Percentiles rank a stretch among this genome's conserved stretches.
These are phyloP conservation scores for Diorhabda elongata DNA, from an alignment of 1,140 invertebrate genomes.

Conservation along the genomic window DNA sequence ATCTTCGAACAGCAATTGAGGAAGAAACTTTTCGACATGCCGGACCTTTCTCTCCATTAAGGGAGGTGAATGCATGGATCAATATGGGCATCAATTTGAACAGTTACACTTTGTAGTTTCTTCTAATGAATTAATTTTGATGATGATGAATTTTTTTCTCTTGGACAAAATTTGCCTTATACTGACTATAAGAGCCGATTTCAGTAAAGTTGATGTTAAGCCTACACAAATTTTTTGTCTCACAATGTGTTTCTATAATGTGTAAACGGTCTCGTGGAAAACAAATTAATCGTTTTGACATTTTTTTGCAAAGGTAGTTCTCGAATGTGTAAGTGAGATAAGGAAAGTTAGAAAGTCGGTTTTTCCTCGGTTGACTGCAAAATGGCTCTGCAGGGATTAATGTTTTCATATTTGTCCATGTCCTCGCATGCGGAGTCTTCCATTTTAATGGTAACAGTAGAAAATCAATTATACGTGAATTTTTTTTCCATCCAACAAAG, in stretches of 20 bases:
- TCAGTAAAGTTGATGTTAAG: no score
- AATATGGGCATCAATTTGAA: no score
- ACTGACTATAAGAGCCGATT: no score
- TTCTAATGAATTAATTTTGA: no score
- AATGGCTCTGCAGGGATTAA: background rate
- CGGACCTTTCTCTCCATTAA: no score
- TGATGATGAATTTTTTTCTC: no score
- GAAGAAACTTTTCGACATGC: no score
- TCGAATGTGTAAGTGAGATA: background rate
- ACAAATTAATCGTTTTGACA: conserved; percentile 1
- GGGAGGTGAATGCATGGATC: no score
- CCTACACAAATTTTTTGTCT: background rate
- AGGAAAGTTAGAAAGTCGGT: background rate
- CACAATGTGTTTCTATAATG: background rate
- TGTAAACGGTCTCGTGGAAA: background rate
- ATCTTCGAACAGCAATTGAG: no score
- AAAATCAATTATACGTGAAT: background rate
- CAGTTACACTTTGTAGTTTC: no score
- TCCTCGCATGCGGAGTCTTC: background rate
- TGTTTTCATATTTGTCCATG: background rate
- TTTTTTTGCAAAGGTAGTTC: background rate
- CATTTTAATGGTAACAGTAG: background rate
- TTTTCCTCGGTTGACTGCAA: background rate
- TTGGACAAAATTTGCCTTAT: no score
- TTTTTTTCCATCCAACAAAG: background rate